phyloP scores from a whole-genome alignment of 2,113 vertebrate species.

The Tiliqua scincoides region DNA sequence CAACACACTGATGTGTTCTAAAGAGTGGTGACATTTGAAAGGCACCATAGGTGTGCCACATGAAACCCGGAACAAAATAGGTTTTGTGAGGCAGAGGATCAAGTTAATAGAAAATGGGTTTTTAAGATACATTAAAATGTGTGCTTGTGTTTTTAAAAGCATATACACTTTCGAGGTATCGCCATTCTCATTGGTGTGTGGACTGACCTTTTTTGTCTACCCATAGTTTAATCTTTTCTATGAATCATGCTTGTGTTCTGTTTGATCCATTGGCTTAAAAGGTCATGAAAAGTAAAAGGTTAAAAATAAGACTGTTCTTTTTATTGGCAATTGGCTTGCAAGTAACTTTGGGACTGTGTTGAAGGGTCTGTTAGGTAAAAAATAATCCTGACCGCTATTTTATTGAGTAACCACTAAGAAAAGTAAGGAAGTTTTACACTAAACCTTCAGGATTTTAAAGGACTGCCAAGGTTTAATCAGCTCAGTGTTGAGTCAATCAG shows the following conservation, averaged over 20 bases:
- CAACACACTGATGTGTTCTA: background rate
- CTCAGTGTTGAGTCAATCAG: background rate
- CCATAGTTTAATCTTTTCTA: background rate
- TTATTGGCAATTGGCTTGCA: conserved; percentile 32
- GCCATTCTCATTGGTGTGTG: background rate
- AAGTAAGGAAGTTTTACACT: background rate
- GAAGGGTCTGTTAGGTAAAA: conserved; percentile 15
- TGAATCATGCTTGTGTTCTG: conserved; percentile 16
- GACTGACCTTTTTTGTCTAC: conserved; percentile 40
- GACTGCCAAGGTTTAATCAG: background rate
- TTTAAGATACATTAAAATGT: conserved; percentile 1
- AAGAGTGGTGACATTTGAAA: background rate
- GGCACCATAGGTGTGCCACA: background rate
- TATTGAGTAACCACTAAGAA: background rate
- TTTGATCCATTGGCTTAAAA: conserved; percentile 40
- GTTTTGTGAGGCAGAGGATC: background rate
- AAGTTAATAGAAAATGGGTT: conserved; percentile 32
- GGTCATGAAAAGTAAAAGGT: conserved; percentile 23
- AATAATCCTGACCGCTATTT: background rate
- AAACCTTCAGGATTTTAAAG: background rate
- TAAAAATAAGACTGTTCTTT: conserved; percentile 42
- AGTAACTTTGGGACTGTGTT: background rate
- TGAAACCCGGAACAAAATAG: background rate
- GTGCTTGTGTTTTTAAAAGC: background rate
- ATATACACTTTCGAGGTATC: conserved; percentile 1